Base-by-base conservation (phyloP, 1,140 invertebrate genomes). In the Lucilia cuprina region DNA sequence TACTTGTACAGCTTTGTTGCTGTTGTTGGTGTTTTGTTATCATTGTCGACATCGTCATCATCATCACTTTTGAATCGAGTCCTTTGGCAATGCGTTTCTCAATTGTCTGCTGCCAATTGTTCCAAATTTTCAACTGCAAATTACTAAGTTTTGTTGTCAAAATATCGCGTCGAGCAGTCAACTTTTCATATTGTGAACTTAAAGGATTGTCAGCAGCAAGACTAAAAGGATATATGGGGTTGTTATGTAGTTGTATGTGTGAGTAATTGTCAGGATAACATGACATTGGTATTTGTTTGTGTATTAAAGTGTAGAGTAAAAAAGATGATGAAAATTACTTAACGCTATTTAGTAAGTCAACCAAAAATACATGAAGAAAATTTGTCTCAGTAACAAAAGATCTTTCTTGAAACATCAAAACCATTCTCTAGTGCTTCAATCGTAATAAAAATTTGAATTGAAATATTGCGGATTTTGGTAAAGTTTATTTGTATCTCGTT, bases 81-180 rank as follows among this genome's bases (percentile, higher is more conserved):
- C 89, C 89, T 19, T 87, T 83, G 5, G 83, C 82, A 10, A 90
- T 90, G 13, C 86, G 84, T 41, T 82, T 85, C n/a, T 86, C 88
- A 34, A 90, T 89, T 75, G 86, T 83, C 82, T 87, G 85, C 55
- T 86, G 89, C 89, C 89, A 90, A 49, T 84, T 84, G 25, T 86
- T 86, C 89, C 89, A 90, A 85, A 90, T 90, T 84, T 89, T 89
- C 80, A 88, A 86, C 77, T 90, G 89, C 12, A 90, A 86, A 84
- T 87, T 88, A 83, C 86, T 90, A 30, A 90, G 74, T 17, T 90
- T 90, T 30, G 89, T 90, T 84, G 88, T 89, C 35, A 90, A 83
- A 75, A 89, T 86, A 77, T 90, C 87, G 35, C 89, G 87, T 34
- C 89, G 88, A 8, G 86, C 85, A 5, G 83, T 84, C 55, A 90